A percentile compares a stretch with the other conserved stretches of the same genome.
Conservation (phyloP, 2,888 invertebrate species). For the Cantharis rustica region DNA sequence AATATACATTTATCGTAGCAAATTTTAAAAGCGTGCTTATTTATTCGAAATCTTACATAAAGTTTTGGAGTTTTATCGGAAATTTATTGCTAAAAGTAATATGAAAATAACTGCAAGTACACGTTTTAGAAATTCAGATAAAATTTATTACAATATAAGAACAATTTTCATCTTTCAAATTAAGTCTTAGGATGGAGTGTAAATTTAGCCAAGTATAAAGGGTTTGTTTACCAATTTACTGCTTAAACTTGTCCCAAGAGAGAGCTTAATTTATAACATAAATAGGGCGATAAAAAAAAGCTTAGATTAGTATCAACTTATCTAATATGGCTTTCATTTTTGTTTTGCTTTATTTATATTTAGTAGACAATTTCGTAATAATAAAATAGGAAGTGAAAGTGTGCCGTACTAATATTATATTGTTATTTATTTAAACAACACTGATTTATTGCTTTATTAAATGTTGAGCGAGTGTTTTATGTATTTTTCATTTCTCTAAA, state of each 20-base stretch:
- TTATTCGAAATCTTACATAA: not conserved
- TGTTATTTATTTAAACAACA: not conserved
- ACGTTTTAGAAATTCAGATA: conserved; percentile 5
- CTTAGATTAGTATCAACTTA: conserved; percentile 3
- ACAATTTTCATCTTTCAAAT: conserved; percentile 21
- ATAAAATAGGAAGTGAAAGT: not conserved
- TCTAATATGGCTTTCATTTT: not conserved
- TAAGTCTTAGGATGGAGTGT: conserved; percentile 17
- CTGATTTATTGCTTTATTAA: not conserved
- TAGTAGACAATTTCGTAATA: not conserved
- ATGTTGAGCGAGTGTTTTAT: not conserved
- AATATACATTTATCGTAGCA: not conserved
- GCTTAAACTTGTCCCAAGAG: conserved; percentile 14
- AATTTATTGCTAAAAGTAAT: not conserved
- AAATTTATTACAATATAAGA: conserved; percentile 19
- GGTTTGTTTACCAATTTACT: conserved; percentile 15
- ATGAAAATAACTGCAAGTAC: not conserved
- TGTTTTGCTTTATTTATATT: not conserved
- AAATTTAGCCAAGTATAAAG: conserved; percentile 16
- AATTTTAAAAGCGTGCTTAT: not conserved
- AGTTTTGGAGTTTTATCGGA: not conserved
- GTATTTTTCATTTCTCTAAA: not conserved
- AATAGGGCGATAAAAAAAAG: conserved; percentile 18
- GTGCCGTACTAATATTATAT: not conserved
- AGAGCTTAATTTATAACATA: conserved; percentile 18